Evolutionary conservation across 2,113 vertebrate genomes (phyloP).

Genomic region (Anarrhichthys ocellatus): DNA sequence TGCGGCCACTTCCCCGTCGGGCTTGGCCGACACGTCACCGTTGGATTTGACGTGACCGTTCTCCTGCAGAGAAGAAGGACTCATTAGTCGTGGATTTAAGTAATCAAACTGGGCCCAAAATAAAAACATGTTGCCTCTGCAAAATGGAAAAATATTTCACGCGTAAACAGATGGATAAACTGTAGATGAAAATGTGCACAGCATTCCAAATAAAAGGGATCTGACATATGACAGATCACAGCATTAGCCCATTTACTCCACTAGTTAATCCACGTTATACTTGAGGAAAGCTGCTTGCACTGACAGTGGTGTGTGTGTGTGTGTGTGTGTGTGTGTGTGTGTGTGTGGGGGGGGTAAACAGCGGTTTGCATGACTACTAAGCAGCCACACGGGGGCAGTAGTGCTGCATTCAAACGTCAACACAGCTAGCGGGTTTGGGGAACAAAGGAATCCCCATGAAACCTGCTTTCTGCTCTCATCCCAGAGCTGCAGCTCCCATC

Average conservation of each 20-base stretch:
- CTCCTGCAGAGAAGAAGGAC: conserved; percentile 82
- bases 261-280: conserved; percentile 41
- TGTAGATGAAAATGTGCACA: not conserved
- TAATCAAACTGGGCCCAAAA: conserved; percentile 9
- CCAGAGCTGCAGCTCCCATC: conserved; percentile 32
- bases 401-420: conserved; percentile 29
- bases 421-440: conserved; percentile 16
- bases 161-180: not conserved
- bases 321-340: no score
- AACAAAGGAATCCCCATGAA: conserved; percentile 80
- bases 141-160: not conserved
- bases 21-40: conserved; percentile 89
- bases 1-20: conserved; percentile 82
- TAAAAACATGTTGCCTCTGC: not conserved
- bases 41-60: conserved; percentile 95
- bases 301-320: conserved; percentile 1
- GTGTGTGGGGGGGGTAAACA: conserved; percentile 16
- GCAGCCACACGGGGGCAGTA: conserved; percentile 70
- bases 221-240: conserved; percentile 32
- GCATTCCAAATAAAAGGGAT: conserved; percentile 28
- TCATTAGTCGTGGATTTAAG: conserved; percentile 25
- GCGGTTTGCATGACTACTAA: conserved; percentile 37
- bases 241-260: conserved; percentile 49
- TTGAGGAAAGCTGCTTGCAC: conserved; percentile 36
- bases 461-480: conserved; percentile 47